phyloP scores from a whole-genome alignment of 2,113 vertebrate genomes.

The Silurus glanis region DNA sequence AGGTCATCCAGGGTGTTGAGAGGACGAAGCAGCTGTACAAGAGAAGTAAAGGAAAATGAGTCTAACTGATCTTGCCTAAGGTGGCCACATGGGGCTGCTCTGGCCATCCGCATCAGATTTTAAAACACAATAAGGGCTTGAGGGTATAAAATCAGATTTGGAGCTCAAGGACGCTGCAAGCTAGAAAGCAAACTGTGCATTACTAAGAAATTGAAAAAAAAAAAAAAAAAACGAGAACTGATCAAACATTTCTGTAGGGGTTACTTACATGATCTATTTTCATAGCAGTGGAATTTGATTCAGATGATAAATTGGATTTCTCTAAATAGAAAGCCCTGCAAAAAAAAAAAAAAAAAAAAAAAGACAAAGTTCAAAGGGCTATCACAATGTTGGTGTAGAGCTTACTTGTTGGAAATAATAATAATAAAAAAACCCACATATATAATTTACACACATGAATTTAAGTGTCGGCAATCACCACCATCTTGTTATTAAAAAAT shows the following conservation, averaged over 20 bases:
- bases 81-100: background rate
- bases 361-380: conserved; percentile 5
- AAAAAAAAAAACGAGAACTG: background rate
- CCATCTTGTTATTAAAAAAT: background rate
- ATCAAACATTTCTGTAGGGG: background rate
- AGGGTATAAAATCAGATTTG: background rate
- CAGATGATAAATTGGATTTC: conserved; percentile 90
- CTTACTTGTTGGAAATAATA: background rate
- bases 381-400: conserved; percentile 24
- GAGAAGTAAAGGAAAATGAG: background rate
- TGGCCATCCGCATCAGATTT: background rate
- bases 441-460: background rate
- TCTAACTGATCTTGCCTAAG: background rate
- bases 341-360: conserved; percentile 21
- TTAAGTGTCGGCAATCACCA: background rate
- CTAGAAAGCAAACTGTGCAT: background rate
- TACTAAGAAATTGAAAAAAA: background rate
- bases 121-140: background rate
- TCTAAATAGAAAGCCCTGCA: conserved; percentile 94
- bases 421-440: background rate
- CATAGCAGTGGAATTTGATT: conserved; percentile 88
- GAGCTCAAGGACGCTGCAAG: background rate
- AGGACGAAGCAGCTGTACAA: conserved; percentile 86
- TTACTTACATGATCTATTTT: conserved; percentile 93
- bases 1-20: conserved; percentile 97